Evolutionary conservation across 2,888 invertebrate species (phyloP), one percentile per base, ranked within the genome.

Genomic region (Sphaerophoria taeniata): DNA sequence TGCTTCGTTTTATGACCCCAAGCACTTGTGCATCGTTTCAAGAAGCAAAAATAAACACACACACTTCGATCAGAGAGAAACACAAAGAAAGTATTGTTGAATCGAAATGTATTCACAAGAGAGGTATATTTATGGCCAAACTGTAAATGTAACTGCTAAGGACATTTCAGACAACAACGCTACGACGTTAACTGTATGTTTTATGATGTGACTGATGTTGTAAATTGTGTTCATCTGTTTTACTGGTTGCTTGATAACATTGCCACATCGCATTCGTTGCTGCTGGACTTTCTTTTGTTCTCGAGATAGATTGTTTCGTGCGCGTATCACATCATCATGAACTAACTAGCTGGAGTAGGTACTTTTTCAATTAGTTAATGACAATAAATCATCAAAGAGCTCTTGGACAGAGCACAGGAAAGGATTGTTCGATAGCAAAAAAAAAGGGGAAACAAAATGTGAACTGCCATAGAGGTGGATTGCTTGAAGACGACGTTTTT

Each of bases 161-260:
- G 51, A 53, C 53, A 39, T 67, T 67, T 4, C 14, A 16, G 2
- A 45, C 49, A 56, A n/a, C n/a, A n/a, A n/a, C n/a, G n/a, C n/a
- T n/a, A n/a, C 33, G 65, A 55, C 49, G 24, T 31, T 16, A 14
- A 63, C 9, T 49, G 47, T 75, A 58, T 75, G 47, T 75, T 74
- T 75, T 39, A 65, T 51, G 56, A 67, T 67, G 74, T 75, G 74
- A 75, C 65, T 65, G 74, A 75, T 75, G 65, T 65, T 49, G 16
- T 34, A 36, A 58, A 67, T 65, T 36, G 58, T 31, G 58, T 75
- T 75, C 39, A 65, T 67, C 49, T 56, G 43, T 63, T 73, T 61
- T 55, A 45, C 43, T 45, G 34, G 63, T 33, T 49, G 56, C 36
- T 53, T 51, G n/a, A n/a, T n/a, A n/a, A 53, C 51, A 39, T 3